A percentile compares a stretch with the other conserved stretches of the same genome.
phyloP scores from a whole-genome alignment of 2,797 vertebrate species.

The Malacoraja senta region DNA sequence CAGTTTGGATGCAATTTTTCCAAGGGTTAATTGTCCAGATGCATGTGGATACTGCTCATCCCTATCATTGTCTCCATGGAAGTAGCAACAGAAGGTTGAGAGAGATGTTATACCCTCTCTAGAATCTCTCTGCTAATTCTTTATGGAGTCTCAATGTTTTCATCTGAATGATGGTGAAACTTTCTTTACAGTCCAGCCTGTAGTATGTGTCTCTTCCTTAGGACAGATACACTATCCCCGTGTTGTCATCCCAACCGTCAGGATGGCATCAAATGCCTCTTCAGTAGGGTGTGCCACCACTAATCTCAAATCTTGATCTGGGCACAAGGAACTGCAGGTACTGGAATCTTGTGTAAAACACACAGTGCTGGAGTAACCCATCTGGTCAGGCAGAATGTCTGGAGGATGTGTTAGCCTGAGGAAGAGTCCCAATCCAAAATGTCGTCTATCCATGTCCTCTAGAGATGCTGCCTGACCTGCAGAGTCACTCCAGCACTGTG shows the following conservation, averaged over 20 bases:
- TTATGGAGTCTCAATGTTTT: neutral
- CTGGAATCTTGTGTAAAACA: too few species aligned
- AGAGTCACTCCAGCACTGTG: too few species aligned
- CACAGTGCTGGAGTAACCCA: too few species aligned
- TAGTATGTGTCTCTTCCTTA: neutral
- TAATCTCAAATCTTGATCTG: neutral
- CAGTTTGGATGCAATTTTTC: neutral
- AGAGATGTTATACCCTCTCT: neutral
- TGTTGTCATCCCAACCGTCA: neutral
- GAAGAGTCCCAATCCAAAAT: too few species aligned
- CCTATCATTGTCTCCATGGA: neutral
- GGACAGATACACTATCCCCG: neutral
- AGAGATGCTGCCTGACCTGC: too few species aligned
- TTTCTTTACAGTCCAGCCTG: conserved; percentile 33
- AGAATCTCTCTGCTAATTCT: neutral
- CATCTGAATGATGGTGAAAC: neutral
- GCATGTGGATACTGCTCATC: neutral
- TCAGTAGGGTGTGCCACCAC: neutral
- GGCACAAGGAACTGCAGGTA: too few species aligned
- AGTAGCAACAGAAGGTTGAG: neutral
- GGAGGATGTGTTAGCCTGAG: too few species aligned
- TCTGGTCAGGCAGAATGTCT: too few species aligned
- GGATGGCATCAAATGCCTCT: too few species aligned
- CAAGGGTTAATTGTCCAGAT: neutral
- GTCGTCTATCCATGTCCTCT: too few species aligned